phyloP scores from a whole-genome alignment of 2,888 invertebrate genomes.

The Neoitamus cyanurus region DNA sequence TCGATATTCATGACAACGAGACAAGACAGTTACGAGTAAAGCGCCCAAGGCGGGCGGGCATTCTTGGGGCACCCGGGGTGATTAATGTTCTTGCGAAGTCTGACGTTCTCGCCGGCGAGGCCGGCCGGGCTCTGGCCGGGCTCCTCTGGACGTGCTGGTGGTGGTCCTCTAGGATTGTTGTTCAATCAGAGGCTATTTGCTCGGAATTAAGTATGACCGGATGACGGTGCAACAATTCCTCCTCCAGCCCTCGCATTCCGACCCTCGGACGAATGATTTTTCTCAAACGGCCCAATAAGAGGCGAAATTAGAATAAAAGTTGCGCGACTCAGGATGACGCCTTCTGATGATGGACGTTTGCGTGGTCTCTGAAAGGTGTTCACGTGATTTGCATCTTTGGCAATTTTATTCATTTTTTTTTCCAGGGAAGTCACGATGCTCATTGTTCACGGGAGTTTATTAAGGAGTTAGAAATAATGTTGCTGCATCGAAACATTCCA shows the following conservation, averaged over 20 bases:
- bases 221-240: conserved; percentile 14
- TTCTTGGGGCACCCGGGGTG: conserved; percentile 16
- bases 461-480: background rate
- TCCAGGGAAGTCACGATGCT: background rate
- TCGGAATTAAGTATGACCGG: conserved; percentile 33
- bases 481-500: too few relatives aligned
- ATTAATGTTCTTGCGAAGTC: conserved; percentile 42
- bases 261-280: background rate
- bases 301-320: background rate
- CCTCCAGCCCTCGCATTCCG: background rate
- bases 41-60: background rate
- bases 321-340: background rate
- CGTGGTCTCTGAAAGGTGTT: background rate
- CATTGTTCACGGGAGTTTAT: background rate
- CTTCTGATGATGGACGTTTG: background rate
- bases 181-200: conserved; percentile 41
- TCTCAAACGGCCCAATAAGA: background rate
- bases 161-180: conserved; percentile 17
- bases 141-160: background rate
- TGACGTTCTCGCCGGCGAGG: conserved; percentile 1
- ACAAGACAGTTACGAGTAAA: conserved; percentile 27
- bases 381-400: background rate
- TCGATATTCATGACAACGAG: conserved; percentile 40
- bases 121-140: background rate
- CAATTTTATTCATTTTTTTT: background rate